These are phyloP conservation scores for Periophthalmus magnuspinnatus DNA, from an alignment of 2,797 vertebrate species.

Conservation along the genomic window DNA sequence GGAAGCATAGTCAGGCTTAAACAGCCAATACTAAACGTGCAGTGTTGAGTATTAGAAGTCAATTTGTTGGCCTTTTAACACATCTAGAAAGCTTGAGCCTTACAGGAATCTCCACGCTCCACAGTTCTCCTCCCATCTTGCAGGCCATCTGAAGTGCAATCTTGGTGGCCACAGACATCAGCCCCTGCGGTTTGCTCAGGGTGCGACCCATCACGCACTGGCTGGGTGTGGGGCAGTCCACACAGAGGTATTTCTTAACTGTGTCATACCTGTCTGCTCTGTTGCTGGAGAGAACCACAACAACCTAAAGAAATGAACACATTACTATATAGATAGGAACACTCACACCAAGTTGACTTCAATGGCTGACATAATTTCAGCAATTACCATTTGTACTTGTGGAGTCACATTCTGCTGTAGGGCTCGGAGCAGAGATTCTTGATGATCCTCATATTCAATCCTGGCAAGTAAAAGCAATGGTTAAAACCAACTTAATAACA, in stretches of 20 bases:
- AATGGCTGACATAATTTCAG: too few relatives aligned
- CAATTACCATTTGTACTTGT: conserved; percentile 84
- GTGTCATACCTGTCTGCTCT: conserved; percentile 92
- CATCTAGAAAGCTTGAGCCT: conserved; percentile 33
- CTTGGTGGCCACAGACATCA: conserved; percentile 91
- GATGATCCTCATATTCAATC: conserved; percentile 89
- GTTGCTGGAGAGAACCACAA: conserved; percentile 86
- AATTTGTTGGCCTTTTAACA: neutral
- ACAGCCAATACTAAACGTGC: too few relatives aligned
- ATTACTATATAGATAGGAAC: neutral
- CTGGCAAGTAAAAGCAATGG: conserved; percentile 50
- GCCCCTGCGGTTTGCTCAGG: conserved; percentile 80
- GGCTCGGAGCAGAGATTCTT: conserved; percentile 84
- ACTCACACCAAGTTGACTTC: neutral
- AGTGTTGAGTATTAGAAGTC: too few relatives aligned
- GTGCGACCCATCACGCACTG: conserved; percentile 91
- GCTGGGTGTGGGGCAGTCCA: conserved; percentile 90
- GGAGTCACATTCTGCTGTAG: conserved; percentile 83
- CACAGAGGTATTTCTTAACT: conserved; percentile 92
- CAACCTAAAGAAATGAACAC: conserved; percentile 73
- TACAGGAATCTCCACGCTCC: conserved; percentile 94
- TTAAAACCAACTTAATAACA: neutral
- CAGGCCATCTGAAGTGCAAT: conserved; percentile 94
- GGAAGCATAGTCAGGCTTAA: too few relatives aligned
- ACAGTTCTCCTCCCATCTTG: conserved; percentile 97